A percentile compares a stretch with the other conserved stretches of the same genome.
Evolutionary conservation across 1,140 invertebrate species (phyloP).

Genomic region (Linepithema humile): DNA sequence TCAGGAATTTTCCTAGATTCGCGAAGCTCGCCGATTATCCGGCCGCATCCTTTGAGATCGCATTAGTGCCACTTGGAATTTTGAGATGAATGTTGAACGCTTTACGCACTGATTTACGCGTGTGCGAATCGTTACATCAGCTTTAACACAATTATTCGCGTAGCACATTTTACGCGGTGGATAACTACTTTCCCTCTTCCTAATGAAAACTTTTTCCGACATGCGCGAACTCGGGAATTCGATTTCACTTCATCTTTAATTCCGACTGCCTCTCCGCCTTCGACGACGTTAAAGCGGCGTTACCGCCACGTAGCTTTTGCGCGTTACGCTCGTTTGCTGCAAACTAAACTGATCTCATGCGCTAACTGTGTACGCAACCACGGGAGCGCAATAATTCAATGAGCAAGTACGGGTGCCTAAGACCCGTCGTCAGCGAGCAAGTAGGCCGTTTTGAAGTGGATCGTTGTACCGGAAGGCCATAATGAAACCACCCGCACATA

Average conservation of each 20-base stretch:
- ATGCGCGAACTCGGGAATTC: slow-evolving; percentile 12
- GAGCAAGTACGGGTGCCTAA: slow-evolving; percentile 45
- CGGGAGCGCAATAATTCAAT: slow-evolving; percentile 52
- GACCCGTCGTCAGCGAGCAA: slow-evolving; percentile 26
- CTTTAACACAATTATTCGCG: slow-evolving; percentile 22
- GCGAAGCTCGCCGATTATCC: background rate
- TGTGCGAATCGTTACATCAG: background rate
- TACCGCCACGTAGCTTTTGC: slow-evolving; percentile 47
- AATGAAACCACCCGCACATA: slow-evolving; percentile 42
- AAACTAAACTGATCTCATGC: slow-evolving; percentile 52
- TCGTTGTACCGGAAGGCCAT: slow-evolving; percentile 55
- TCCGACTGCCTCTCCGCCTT: background rate
- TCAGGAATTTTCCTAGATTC: background rate
- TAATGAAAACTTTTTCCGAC: background rate
- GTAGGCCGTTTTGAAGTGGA: slow-evolving; percentile 56
- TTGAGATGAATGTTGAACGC: background rate
- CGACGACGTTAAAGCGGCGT: background rate
- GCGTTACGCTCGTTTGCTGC: slow-evolving; percentile 33
- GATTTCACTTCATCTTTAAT: slow-evolving; percentile 28
- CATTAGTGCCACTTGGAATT: background rate
- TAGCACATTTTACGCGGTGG: background rate
- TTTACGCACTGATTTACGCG: background rate
- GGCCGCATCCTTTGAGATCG: background rate
- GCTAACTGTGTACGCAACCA: slow-evolving; percentile 37
- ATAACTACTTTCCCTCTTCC: slow-evolving; percentile 10